These are phyloP conservation scores for Peromyscus melanophrys DNA, from an alignment of 2,797 vertebrate species.

Conservation along the genomic window DNA sequence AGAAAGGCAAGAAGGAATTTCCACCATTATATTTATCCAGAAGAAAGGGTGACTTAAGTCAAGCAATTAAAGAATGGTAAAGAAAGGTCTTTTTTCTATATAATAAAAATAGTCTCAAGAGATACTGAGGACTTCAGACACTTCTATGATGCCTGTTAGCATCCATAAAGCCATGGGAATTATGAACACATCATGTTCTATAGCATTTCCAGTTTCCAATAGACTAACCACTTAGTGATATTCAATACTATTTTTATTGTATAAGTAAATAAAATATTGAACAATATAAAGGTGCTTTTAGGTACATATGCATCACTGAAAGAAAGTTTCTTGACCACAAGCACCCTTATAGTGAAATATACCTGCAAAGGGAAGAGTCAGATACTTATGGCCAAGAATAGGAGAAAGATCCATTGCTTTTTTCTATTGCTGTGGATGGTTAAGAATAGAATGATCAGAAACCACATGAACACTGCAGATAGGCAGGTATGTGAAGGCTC, in stretches of 20 bases:
- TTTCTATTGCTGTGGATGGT: not conserved
- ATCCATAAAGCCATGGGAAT: not conserved
- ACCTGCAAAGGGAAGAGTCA: not conserved
- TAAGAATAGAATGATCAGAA: not conserved
- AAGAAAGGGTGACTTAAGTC: not conserved
- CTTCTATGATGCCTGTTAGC: not conserved
- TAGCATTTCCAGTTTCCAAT: not conserved
- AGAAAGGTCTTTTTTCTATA: not conserved
- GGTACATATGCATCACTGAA: not conserved
- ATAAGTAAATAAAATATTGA: constrained; percentile 24
- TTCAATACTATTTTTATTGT: not conserved
- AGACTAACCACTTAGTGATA: not conserved
- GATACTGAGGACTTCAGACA: not conserved
- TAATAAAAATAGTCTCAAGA: not conserved
- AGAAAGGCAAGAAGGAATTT: not conserved
- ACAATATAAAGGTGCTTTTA: not conserved
- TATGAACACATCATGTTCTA: not conserved
- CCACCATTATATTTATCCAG: not conserved
- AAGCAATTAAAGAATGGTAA: not conserved
- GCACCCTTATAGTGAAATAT: not conserved
- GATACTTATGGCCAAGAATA: not conserved
- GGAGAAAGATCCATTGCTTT: not conserved
- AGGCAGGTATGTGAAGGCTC: not conserved
- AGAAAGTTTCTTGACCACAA: not conserved
- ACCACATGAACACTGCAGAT: not conserved